Base-by-base conservation (phyloP, 1,140 invertebrate genomes). In the Dendroctonus ponderosae region DNA sequence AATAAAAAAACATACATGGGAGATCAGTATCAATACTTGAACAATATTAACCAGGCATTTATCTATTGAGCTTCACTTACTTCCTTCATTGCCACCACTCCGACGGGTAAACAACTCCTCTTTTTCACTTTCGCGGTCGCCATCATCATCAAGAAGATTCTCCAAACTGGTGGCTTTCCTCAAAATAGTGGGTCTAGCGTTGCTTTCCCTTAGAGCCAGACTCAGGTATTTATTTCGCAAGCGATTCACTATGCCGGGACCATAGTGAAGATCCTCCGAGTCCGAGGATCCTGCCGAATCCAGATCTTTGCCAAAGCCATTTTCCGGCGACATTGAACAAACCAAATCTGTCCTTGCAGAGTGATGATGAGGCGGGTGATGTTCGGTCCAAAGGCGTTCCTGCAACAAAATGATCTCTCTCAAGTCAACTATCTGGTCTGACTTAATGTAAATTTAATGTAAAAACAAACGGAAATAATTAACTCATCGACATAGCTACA, bases 171-270 rank as follows among this genome's bases (percentile, higher is more conserved):
- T 87, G 7, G 91, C 91, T 54, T 91, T 84, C 12, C 92, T 80
- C 73, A 86, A 80, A 66, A 90, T 82, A 1, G 86, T 84, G 5
- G 83, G 84, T 37, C 88, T 81, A n/a, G 81, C 81, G 42, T 83
- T 83, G 49, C 81, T 82, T 70, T 91, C 88, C 7, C 91, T 82
- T 54, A 92, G 78, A 2, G 91, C 90, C 43, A 94, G 81, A 74
- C 89, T 92, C 62, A 94, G 82, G 77, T 93, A 94, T 72, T 91
- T 89, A 74, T 89, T 90, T 74, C 91, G 88, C 49, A 95, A 81
- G 73, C 89, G 90, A 71, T 90, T 92, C 5, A 96, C 93, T 73
- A 96, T 95, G 6, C 93, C 93, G 7, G 93, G 93, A 0, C 93
- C 93, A 80, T 96, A 96, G 70, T 90, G 88, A 14, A 94, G 78